Base-by-base conservation (phyloP, 2,113 vertebrate species). In the Rostratula benghalensis region DNA sequence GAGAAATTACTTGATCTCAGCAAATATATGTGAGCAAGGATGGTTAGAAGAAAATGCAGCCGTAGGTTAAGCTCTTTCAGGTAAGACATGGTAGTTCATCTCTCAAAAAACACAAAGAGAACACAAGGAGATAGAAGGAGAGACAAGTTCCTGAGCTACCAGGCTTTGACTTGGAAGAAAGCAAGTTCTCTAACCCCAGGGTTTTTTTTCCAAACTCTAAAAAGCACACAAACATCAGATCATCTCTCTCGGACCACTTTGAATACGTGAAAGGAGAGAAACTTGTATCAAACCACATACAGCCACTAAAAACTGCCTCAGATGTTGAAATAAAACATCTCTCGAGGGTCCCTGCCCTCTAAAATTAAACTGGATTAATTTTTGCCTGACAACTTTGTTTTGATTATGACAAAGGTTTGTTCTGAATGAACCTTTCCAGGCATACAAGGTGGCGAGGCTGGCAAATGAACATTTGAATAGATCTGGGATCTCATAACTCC, bases 361-460 rank as follows among this genome's bases (percentile, higher is more conserved):
- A 65, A 94, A 90, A 93, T 89, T 31, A 77, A 83, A 75, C 41
- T 6, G 17, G 65, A 56, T 85, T 83, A 13, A 33, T 57, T 94
- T 95, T 85, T 83, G 35, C 60, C 60, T 27, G 51, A 78, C 20
- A 6, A 64, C 13, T 89, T 93, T 31, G 37, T 77, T 89, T 90
- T 77, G 81, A 77, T 79, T 73, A 50, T 59, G 91, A 50, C 8
- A 13, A 71, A 79, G 45, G 9, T 80, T 93, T 59, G 45, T 78
- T 95, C 71, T 93, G 85, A 94, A 81, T 81, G 75, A 93, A 59
- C 31, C 61, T 77, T 95, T 83, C 87, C 93, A 88, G 85, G 65
- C 64, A 13, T 57, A n/a, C 27, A 57, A 88, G 80, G 41, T 2
- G 18, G 65, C 57, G 65, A 73, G 59, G 67, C 80, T 92, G 81